Evolutionary conservation across 2,888 invertebrate genomes (phyloP), one percentile per base, ranked within the genome.

Genomic region (Choreutis nemorana): DNA sequence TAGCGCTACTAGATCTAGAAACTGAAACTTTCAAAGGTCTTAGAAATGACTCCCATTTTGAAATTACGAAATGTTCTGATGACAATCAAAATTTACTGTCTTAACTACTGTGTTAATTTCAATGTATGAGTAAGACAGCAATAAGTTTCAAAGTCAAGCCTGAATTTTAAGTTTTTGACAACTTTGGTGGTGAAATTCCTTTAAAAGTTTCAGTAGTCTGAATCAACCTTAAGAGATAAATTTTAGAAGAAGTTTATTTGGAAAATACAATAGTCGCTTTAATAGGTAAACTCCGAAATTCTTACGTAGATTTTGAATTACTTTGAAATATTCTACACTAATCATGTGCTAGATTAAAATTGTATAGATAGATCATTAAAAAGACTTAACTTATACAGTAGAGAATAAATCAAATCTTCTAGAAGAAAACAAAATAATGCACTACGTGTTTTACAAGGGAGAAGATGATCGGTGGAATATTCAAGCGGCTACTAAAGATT

Each of bases 181-280:
- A n/a, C n/a, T n/a, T n/a, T n/a, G n/a, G n/a, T n/a, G n/a, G n/a
- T n/a, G n/a, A n/a, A n/a, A n/a, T n/a, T n/a, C n/a, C n/a, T n/a
- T 20, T 23, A 44, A 43, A 37, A 40, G 41, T 48, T 45, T 35
- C 39, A 51, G 40, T 36, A 35, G 35, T 39, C 39, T 56, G 47
- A 48, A 50, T 58, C 50, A 62, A 61, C 58, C 71, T 71, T 73
- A 75, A 37, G 55, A 70, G 53, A 66, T 54, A 65, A 66, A n/a
- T n/a, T 72, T 75, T 67, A 75, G 72, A 72, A 72, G 66, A 72
- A 61, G 55, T 70, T 72, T 71, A 66, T 57, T 60, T 60, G 59
- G 62, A 70, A 65, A 62, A 72, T 75, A 73, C 71, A 35, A 57
- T 63, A 71, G 56, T 55, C 50, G 59, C 56, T 59, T 70, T 62